phyloP scores from a whole-genome alignment of 2,888 invertebrate species.

The Aphrophora alni region DNA sequence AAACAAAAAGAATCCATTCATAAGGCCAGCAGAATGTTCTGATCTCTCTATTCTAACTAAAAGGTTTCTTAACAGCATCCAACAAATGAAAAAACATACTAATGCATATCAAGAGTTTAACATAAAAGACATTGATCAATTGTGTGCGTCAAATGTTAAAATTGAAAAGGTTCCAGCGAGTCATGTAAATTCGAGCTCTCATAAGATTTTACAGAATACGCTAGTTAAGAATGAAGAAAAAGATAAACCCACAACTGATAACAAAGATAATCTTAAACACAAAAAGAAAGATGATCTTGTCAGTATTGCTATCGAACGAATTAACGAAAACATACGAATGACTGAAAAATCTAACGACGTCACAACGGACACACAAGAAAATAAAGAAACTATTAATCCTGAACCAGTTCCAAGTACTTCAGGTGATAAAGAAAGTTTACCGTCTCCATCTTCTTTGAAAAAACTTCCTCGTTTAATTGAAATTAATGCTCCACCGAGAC shows the following conservation, averaged over 20 bases:
- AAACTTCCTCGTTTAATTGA: constrained; percentile 48
- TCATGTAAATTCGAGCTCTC: neutral
- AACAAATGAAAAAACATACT: constrained; percentile 23
- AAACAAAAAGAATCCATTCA: constrained; percentile 12
- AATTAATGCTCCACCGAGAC: constrained; percentile 45
- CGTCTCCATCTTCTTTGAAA: constrained; percentile 19
- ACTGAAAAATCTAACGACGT: neutral
- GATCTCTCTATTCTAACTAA: constrained; percentile 34
- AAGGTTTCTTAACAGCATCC: constrained; percentile 28
- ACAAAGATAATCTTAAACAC: neutral
- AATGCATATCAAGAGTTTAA: constrained; percentile 39
- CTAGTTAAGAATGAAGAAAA: neutral
- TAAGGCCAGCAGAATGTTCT: constrained; percentile 14
- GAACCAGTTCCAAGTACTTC: neutral
- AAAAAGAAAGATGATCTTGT: constrained; percentile 16
- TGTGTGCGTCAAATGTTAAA: constrained; percentile 42
- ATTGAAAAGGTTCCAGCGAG: constrained; percentile 37
- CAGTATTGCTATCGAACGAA: constrained; percentile 31
- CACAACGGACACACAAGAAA: neutral
- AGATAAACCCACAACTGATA: neutral
- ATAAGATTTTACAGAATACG: neutral
- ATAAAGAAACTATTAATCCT: neutral
- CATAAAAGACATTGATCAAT: constrained; percentile 43
- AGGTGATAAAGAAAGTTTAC: neutral
- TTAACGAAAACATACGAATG: neutral